Base-by-base conservation (phyloP, 1,140 invertebrate genomes). In the Pogonomyrmex californicus region DNA sequence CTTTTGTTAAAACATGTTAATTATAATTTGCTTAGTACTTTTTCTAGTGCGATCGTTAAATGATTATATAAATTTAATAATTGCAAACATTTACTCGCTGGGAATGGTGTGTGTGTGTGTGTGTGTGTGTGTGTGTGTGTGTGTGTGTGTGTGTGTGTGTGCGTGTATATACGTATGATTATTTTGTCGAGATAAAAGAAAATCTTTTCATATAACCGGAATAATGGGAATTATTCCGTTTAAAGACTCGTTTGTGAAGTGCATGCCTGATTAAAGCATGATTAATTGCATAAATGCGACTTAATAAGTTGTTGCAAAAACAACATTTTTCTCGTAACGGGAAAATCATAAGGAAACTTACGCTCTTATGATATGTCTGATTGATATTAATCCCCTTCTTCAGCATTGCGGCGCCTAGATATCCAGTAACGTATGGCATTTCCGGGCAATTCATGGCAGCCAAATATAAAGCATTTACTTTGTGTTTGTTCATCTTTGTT, bases 381-480 rank as follows among this genome's bases (percentile, higher is more conserved):
- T 77, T 90, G 12, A 94, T 88, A 41, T 94, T 90, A 63, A 94
- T 93, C 36, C 91, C 91, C 44, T 92, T 93, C 51, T 94, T 87
- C 2, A 94, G 17, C 88, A 93, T 91, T 0, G 88, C 85, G 0
- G 93, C 93, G 0, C 92, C 93, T 2, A 94, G 49, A 68, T 94
- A 94, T 6, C 93, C 93, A 7, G 91, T 78, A 10, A 94, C 88
- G 44, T 92, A 93, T 0, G 93, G 71, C 88, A 91, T 90, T 81
- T 93, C 73, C 14, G 92, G 91, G 70, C 91, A 93, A 66, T 93
- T 93, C 30, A 94, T 88, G 1, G 93, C 92, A 1, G 93, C 93
- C 23, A 95, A 63, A 38, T 94, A 95, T 4, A 94, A 90, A n/a
- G 93, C 94, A 71, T 95, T 92, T 44, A 93, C 87, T 5, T 89